Evolutionary conservation across 1,140 invertebrate genomes (phyloP), one percentile per base, ranked within the genome.

Genomic region (Macrotrachela quadricornifera): DNA sequence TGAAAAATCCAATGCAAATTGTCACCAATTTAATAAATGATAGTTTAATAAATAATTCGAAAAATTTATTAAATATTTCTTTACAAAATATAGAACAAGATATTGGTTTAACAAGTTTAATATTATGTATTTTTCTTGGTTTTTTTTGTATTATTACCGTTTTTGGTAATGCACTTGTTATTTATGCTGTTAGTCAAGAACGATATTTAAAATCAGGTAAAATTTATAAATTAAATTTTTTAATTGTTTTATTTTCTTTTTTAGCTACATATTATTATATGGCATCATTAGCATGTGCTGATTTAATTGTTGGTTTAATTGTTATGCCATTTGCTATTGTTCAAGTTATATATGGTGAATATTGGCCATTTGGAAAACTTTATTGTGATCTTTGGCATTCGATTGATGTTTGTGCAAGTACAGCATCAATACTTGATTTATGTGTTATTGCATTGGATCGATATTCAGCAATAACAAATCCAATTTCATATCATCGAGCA

Each of bases 221-320:
- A n/a, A n/a, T 92, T 58, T 85, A 30, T 30, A 30, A 4, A 4
- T 30, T 2, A 30, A 30, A 30, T 30, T 30, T 30, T 30, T n/a
- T n/a, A n/a, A n/a, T 8, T 30, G 2, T 30, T 8, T 2, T 30
- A 4, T 30, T 4, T 30, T 30, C 8, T 30, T 30, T 30, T 30
- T 30, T 30, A 30, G 21, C 21, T 30, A 30, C 85, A 50, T 94
- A 94, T 70, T 76, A 92, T 56, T 94, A 94, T 71, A 75, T 94
- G 59, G 87, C 86, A 17, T 92, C 86, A 6, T 72, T 95, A 57
- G 88, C 88, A 18, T 82, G 94, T 56, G 87, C 88, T 45, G 90
- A 95, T 69, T 79, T 94, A 58, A 80, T 92, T 61, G 86, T 95
- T 21, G 88, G 88, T 38, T 76, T 79, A 1, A 50, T 63, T 46